Percentiles rank a stretch among this genome's conserved stretches.
These are phyloP conservation scores for Rhegmatorhina hoffmannsi DNA, from an alignment of 2,113 vertebrate species.

Conservation along the genomic window DNA sequence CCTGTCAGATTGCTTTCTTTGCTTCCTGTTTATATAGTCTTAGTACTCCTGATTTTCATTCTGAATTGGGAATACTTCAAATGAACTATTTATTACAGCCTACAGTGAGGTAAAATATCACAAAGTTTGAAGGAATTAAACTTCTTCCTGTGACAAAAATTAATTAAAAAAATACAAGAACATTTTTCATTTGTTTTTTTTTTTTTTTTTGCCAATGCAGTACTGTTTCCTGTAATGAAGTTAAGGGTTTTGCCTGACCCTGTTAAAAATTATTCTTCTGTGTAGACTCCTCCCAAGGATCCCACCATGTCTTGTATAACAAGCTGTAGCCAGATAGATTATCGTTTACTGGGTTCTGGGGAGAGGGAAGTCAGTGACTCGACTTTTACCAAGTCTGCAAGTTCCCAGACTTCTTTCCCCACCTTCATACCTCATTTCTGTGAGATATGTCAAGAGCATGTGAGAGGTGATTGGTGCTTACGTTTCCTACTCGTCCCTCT, in stretches of 20 bases:
- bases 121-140: background rate
- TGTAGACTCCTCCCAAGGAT: background rate
- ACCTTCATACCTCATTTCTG: background rate
- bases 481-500: background rate
- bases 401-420: background rate
- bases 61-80: background rate
- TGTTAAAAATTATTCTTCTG: conserved; percentile 19
- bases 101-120: background rate
- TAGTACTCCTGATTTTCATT: background rate
- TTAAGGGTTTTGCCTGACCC: conserved; percentile 1
- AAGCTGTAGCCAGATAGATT: background rate
- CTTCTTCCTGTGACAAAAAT: conserved; percentile 26
- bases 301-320: background rate
- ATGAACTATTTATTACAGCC: conserved; percentile 12
- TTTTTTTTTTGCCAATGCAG: background rate
- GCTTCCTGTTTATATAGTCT: background rate
- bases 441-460: background rate
- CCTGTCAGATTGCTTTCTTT: background rate
- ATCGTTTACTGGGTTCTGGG: background rate
- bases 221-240: background rate
- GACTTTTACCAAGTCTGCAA: background rate
- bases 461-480: background rate
- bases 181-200: background rate
- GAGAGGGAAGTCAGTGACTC: background rate
- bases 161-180: background rate